Percentiles rank a stretch among this genome's conserved stretches.
Conservation (phyloP, 2,113 vertebrate species). For the Pteronura brasiliensis region DNA sequence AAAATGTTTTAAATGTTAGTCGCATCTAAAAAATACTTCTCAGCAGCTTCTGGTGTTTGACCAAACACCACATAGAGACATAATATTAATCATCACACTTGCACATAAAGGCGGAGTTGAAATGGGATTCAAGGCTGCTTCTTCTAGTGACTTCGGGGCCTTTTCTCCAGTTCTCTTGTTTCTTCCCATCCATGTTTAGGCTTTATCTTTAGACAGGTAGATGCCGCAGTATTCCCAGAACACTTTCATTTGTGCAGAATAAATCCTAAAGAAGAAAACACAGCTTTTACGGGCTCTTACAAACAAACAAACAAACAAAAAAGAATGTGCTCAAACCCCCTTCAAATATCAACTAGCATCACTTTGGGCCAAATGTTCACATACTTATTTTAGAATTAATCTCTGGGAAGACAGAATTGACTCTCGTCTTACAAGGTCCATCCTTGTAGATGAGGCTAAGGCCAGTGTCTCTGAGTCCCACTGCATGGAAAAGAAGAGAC, state of each 20-base stretch:
- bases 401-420: not conserved
- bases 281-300: not conserved
- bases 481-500: not conserved
- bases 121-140: no score
- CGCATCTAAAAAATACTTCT: not conserved
- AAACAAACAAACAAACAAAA: not conserved
- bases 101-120: not conserved
- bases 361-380: not conserved
- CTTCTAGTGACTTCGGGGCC: not conserved
- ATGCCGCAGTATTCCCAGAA: not conserved
- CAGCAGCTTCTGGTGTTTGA: not conserved
- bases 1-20: not conserved
- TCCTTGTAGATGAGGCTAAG: accelerated
- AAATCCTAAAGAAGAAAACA: not conserved
- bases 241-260: not conserved
- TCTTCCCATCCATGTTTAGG: not conserved
- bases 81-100: not conserved
- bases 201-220: not conserved
- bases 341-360: not conserved
- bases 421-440: not conserved
- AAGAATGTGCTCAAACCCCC: not conserved
- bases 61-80: not conserved
- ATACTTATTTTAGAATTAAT: not conserved
- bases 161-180: not conserved
- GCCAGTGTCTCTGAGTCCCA: not conserved